Percentiles rank a stretch among this genome's conserved stretches.
Evolutionary conservation across 1,140 invertebrate species (phyloP).

Genomic region (Rhagoletis zephyria): DNA sequence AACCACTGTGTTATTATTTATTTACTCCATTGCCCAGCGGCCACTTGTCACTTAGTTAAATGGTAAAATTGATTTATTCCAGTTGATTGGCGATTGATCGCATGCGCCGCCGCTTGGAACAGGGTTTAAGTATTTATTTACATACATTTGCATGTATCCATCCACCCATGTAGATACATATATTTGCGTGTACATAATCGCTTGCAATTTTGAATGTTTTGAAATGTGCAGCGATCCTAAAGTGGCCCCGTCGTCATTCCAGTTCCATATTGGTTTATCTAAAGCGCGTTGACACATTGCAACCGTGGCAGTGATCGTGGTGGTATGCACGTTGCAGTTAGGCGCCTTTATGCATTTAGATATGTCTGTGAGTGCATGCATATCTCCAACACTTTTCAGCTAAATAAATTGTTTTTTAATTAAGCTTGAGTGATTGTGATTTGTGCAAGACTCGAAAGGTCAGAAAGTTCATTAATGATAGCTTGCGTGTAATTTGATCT

Average conservation of each 20-base stretch:
- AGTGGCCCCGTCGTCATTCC: not conserved
- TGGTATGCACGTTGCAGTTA: not conserved
- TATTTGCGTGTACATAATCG: no score
- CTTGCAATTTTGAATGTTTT: constrained; percentile 7
- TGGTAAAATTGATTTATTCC: constrained; percentile 37
- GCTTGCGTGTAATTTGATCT: not conserved
- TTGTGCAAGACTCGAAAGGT: not conserved
- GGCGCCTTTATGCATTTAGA: no score
- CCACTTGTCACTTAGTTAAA: not conserved
- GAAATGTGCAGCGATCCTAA: constrained; percentile 7
- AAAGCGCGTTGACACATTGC: constrained; percentile 9
- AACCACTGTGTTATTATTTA: not conserved
- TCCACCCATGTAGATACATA: no score
- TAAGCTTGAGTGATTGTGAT: constrained; percentile 6
- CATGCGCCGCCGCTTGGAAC: not conserved
- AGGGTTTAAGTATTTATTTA: not conserved
- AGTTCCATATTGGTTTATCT: constrained; percentile 3
- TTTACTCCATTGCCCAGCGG: not conserved
- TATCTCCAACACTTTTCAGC: constrained; percentile 12
- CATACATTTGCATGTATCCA: not conserved
- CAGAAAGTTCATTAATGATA: not conserved
- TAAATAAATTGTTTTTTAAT: constrained; percentile 38
- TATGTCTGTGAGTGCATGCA: not conserved
- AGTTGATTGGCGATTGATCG: constrained; percentile 6
- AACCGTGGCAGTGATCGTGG: not conserved